A percentile compares a stretch with the other conserved stretches of the same genome.
Conservation (phyloP, 2,888 invertebrate species). For the Lamellibrachia satsuma region DNA sequence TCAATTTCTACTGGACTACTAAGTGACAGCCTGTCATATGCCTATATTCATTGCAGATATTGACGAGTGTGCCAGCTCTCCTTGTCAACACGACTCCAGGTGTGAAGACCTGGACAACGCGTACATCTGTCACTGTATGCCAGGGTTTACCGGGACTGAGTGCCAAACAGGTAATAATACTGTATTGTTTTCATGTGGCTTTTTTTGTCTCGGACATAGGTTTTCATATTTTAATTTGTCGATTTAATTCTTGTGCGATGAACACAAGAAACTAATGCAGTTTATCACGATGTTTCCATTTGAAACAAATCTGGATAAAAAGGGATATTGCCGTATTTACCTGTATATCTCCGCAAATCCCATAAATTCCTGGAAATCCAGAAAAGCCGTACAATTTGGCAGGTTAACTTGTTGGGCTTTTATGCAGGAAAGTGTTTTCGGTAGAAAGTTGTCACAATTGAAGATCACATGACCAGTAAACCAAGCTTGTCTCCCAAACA, state of each 20-base stretch:
- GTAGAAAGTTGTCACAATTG: not conserved
- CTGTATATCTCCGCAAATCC: too few species aligned
- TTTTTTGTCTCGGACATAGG: too few species aligned
- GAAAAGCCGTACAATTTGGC: too few species aligned
- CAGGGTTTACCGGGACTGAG: not conserved
- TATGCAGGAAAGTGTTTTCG: too few species aligned
- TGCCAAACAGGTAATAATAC: not conserved
- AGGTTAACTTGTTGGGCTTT: too few species aligned
- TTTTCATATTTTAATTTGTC: too few species aligned
- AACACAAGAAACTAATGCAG: too few species aligned
- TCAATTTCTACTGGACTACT: not conserved
- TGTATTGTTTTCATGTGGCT: not conserved
- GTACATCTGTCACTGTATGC: not conserved
- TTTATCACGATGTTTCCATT: too few species aligned
- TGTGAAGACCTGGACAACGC: not conserved
- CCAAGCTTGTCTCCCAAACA: not conserved
- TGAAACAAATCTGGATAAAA: too few species aligned
- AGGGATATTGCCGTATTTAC: too few species aligned
- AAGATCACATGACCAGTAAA: not conserved
- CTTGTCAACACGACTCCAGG: not conserved
- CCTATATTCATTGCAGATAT: not conserved
- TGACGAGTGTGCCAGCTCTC: not conserved
- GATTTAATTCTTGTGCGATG: too few species aligned
- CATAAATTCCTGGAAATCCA: too few species aligned
- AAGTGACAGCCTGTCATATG: not conserved